phyloP scores from a whole-genome alignment of 2,113 vertebrate species.

The Entomyzon cyanotis region DNA sequence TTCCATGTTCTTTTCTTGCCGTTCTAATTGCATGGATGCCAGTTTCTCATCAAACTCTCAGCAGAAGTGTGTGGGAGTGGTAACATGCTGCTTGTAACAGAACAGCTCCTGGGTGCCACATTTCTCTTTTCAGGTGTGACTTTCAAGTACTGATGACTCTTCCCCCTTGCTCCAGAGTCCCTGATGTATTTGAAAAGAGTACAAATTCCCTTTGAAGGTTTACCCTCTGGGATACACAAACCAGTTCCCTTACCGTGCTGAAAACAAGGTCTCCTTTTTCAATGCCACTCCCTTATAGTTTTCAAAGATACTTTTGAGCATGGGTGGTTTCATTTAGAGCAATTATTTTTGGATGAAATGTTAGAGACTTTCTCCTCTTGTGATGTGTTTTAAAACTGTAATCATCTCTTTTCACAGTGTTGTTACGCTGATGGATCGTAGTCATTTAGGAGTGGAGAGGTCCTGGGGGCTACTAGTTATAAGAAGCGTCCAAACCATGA shows the following conservation, averaged over 20 bases:
- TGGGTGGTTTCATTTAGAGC: not conserved
- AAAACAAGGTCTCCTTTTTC: not conserved
- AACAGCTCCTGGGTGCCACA: rapidly evolving
- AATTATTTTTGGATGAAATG: not conserved
- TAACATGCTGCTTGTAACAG: rapidly evolving
- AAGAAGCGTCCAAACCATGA: not conserved
- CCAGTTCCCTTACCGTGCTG: not conserved
- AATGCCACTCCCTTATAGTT: not conserved
- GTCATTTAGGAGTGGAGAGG: not conserved
- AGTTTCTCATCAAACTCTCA: not conserved
- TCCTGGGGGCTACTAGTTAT: not conserved
- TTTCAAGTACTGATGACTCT: not conserved
- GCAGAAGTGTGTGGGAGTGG: rapidly evolving
- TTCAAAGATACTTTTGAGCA: not conserved
- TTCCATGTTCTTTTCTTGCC: not conserved
- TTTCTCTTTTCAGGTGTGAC: rapidly evolving
- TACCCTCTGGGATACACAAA: not conserved
- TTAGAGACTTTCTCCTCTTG: not conserved
- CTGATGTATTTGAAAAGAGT: not conserved
- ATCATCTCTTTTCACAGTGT: not conserved
- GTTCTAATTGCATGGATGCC: rapidly evolving
- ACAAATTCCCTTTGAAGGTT: not conserved
- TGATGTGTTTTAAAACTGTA: not conserved
- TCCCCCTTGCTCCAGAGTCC: not conserved
- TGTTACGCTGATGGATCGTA: not conserved